phyloP scores from a whole-genome alignment of 2,888 invertebrate species.

The Danaus chrysippus region DNA sequence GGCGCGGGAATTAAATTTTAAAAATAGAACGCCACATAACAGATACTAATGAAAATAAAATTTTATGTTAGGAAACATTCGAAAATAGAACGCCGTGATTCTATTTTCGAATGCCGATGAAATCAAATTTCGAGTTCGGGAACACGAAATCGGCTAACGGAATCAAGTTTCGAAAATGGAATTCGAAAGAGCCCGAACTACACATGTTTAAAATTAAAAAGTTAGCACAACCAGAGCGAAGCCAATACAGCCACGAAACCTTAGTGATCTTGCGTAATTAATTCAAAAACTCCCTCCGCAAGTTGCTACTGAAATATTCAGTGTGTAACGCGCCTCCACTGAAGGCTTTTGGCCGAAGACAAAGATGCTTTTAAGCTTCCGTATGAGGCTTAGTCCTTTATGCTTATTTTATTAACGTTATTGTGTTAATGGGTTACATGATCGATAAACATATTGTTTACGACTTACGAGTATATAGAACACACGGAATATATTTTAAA shows the following conservation, averaged over 20 bases:
- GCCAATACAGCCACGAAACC: conserved; percentile 17
- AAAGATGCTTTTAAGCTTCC: conserved; percentile 76
- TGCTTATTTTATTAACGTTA: conserved; percentile 5
- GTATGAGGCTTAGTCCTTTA: conserved; percentile 16
- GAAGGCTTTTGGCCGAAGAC: conserved; percentile 68
- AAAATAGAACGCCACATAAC: conserved; percentile 5
- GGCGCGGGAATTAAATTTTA: not conserved
- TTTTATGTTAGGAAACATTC: not conserved
- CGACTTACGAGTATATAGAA: too few species aligned
- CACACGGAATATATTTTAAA: too few species aligned
- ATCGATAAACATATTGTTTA: not conserved
- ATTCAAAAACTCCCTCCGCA: conserved; percentile 49
- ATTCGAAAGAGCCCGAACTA: not conserved
- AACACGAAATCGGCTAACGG: too few species aligned
- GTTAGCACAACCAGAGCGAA: conserved; percentile 7
- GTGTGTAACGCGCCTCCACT: conserved; percentile 62
- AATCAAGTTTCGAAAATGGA: not conserved
- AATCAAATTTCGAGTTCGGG: too few species aligned
- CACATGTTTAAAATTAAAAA: conserved; percentile 6
- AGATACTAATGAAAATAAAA: not conserved
- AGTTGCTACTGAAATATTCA: conserved; percentile 64
- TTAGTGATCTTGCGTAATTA: conserved; percentile 42
- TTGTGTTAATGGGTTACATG: not conserved
- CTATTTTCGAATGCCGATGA: too few species aligned
- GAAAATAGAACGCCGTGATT: too few species aligned